Evolutionary conservation across 2,888 invertebrate species (phyloP), one percentile per base, ranked within the genome.

Genomic region (Hemaris fuciformis): DNA sequence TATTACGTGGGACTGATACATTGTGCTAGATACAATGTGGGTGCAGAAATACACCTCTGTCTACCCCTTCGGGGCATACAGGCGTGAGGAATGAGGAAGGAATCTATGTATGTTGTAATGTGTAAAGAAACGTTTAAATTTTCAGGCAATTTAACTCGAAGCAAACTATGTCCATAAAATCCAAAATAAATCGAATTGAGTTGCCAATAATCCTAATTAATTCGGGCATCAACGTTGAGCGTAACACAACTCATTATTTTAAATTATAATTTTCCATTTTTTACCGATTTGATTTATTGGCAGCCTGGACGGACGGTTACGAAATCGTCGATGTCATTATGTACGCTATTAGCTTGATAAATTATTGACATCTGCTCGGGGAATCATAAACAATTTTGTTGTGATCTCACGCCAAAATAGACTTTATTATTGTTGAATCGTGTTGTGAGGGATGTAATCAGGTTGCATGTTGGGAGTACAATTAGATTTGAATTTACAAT

Each of bases 361-460:
- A 53, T 53, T 27, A 53, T 53, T 53, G 53, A 53, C 53, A 53
- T 53, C 53, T 53, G 56, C 20, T 45, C 56, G 56, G 45, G 43
- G 56, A 57, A 56, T 56, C 31, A 61, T 57, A n/a, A 60, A 60
- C 46, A 63, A 61, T 22, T 59, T 18, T 57, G 46, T 61, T 63
- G 61, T 25, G 58, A 56, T 38, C 48, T 23, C 61, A 61, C 38
- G 61, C 58, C 18, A 31, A 56, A 58, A 45, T 58, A 27, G 58
- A 61, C 61, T 63, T 56, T 38, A 56, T 59, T 18, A 53, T 53
- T 31, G 27, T 20, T 53, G 18, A 31, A 53, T 3, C 15, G 18
- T 31, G 18, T 48, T 3, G n/a, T 10, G 7, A 18, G 27, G 27
- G 27, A 31, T 31, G 53, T 53, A 53, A 8, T 31, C 31, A 18